Conservation (phyloP, 2,888 invertebrate species). For the Gymnoscelis rufifasciata region DNA sequence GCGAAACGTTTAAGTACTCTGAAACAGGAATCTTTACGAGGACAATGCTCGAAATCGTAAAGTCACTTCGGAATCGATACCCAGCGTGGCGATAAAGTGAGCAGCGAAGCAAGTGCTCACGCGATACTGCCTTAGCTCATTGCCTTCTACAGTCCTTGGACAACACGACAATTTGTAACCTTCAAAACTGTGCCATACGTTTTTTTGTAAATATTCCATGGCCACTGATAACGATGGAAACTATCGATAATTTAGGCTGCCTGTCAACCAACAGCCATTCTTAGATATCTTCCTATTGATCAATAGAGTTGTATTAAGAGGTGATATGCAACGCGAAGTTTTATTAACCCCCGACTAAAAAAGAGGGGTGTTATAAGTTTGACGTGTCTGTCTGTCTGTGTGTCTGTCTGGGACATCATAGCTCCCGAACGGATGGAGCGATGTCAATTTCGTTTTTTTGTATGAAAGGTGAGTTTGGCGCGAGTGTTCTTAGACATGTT, state of each 20-base stretch:
- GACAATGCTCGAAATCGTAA: slow-evolving; percentile 50
- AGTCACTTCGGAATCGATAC: slow-evolving; percentile 50
- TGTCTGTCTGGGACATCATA: too few relatives aligned
- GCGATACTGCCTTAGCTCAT: slow-evolving; percentile 37
- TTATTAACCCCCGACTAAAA: too few relatives aligned
- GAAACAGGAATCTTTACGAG: slow-evolving; percentile 43
- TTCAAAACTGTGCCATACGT: slow-evolving; percentile 11
- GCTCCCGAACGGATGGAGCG: too few relatives aligned
- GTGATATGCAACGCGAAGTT: too few relatives aligned
- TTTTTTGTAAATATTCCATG: neutral
- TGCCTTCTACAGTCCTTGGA: slow-evolving; percentile 33
- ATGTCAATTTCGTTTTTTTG: too few relatives aligned
- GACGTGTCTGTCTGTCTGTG: too few relatives aligned
- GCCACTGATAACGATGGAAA: neutral
- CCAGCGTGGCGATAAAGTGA: slow-evolving; percentile 39
- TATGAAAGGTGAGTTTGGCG: too few relatives aligned
- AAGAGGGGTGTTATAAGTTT: too few relatives aligned
- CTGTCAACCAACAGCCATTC: too few relatives aligned
- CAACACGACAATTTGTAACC: slow-evolving; percentile 33
- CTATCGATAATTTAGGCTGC: neutral
- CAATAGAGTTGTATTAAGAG: too few relatives aligned
- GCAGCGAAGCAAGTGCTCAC: slow-evolving; percentile 40
- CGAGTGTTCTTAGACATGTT: too few relatives aligned
- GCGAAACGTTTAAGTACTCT: slow-evolving; percentile 27
- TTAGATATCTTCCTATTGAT: too few relatives aligned